Base-by-base conservation (phyloP, 2,888 invertebrate species). In the Hemistola chrysoprasaria region DNA sequence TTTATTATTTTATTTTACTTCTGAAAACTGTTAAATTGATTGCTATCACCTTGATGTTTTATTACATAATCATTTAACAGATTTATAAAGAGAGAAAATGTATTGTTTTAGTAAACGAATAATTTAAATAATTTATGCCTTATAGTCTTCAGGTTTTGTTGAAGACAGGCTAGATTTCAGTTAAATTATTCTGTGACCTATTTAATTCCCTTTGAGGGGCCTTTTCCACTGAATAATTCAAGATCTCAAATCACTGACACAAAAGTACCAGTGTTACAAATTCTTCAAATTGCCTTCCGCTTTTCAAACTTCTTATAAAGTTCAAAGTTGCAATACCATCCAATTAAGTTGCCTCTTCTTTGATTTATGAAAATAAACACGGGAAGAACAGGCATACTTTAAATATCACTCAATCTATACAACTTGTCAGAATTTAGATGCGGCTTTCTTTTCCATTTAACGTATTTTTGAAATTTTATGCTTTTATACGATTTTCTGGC, bases 311-410 rank as follows among this genome's bases (percentile, higher is more conserved):
- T 16, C 36, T 1, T 20, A 29, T 8, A 7, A 26, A 9, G 9
- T 6, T 31, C 30, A 30, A 11, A 36, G 23, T 8, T 24, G 37
- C 50, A 40, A 45, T 42, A 31, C 38, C 37, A 40, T 11, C 11
- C 36, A 49, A 47, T 41, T 40, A 40, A 42, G 22, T 33, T n/a
- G n/a, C 10, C 29, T 39, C 27, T 43, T 39, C 28, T 32, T 37
- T 37, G 41, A 40, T 45, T 51, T 51, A 47, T 54, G 54, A 47
- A 41, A 45, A 42, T 22, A 38, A 38, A 33, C 21, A 31, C 16
- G 22, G 40, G 41, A 40, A 40, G 37, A 46, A 42, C 28, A 40
- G n/a, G n/a, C n/a, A n/a, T n/a, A n/a, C n/a, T n/a, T n/a, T n/a
- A n/a, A n/a, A n/a, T n/a, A n/a, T n/a, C n/a, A n/a, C n/a, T n/a